A percentile compares a stretch with the other conserved stretches of the same genome.
These are phyloP conservation scores for Campoletis sonorensis DNA, from an alignment of 1,140 invertebrate genomes.

Conservation along the genomic window DNA sequence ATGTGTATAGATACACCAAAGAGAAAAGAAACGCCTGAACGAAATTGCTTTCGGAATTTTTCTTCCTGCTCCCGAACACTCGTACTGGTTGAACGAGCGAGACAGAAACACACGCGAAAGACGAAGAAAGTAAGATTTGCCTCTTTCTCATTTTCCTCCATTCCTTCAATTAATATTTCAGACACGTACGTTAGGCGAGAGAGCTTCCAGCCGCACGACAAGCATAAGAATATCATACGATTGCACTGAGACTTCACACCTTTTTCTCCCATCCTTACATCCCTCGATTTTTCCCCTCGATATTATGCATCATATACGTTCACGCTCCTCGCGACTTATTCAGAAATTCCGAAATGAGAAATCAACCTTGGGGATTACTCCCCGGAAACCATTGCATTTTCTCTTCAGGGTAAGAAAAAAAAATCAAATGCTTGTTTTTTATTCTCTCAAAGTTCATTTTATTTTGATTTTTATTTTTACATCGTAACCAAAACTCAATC, in stretches of 20 bases:
- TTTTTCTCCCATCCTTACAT: not conserved
- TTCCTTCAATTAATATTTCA: slow-evolving; percentile 43
- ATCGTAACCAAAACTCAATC: too few species aligned
- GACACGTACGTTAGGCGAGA: slow-evolving; percentile 36
- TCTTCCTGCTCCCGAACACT: slow-evolving; percentile 33
- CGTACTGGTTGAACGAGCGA: slow-evolving; percentile 1
- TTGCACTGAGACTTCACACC: slow-evolving; percentile 32
- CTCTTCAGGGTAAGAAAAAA: not conserved
- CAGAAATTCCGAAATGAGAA: not conserved
- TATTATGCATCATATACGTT: not conserved
- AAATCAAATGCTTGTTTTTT: not conserved
- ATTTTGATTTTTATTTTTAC: too few species aligned
- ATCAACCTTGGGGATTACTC: not conserved
- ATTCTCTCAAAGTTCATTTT: not conserved
- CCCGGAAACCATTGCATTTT: not conserved
- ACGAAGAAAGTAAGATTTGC: not conserved
- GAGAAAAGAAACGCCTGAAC: slow-evolving; percentile 39
- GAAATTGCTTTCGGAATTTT: slow-evolving; percentile 47
- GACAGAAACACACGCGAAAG: not conserved
- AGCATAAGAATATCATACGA: slow-evolving; percentile 43
- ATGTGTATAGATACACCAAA: slow-evolving; percentile 22
- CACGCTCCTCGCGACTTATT: not conserved
- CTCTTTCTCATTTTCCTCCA: slow-evolving; percentile 1
- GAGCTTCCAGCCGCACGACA: slow-evolving; percentile 25
- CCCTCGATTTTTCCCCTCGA: not conserved